Percentiles rank a stretch among this genome's conserved stretches.
phyloP scores from a whole-genome alignment of 1,140 invertebrate species.

The Euura saliciscinereae region DNA sequence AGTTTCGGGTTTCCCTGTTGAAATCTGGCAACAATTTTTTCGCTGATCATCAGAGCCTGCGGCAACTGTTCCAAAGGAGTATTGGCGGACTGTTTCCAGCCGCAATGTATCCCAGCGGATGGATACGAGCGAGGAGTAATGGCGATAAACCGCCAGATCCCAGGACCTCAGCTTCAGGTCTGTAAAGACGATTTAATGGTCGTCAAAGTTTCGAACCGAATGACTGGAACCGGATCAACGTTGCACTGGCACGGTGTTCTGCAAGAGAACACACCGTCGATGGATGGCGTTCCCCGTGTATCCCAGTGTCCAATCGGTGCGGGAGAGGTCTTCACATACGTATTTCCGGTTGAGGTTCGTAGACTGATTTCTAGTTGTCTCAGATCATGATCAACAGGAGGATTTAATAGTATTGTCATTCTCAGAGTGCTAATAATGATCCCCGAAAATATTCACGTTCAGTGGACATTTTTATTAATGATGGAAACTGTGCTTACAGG shows the following conservation, averaged over 20 bases:
- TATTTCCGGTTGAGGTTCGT: constrained; percentile 55
- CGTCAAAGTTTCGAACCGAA: constrained; percentile 64
- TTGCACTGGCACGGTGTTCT: constrained; percentile 64
- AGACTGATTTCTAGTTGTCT: neutral
- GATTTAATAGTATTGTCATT: no score
- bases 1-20: no score
- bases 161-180: constrained; percentile 65
- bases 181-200: constrained; percentile 47
- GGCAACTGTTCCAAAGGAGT: constrained; percentile 34
- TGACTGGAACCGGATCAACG: constrained; percentile 57
- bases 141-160: constrained; percentile 65
- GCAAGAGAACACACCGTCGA: constrained; percentile 57
- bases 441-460: no score
- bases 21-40: no score
- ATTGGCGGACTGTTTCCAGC: constrained; percentile 26
- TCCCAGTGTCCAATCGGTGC: constrained; percentile 71
- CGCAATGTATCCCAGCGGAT: neutral
- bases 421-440: no score
- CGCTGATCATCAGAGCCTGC: constrained; percentile 30
- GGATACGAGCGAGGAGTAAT: constrained; percentile 60
- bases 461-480: constrained; percentile 4
- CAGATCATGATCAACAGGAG: no score
- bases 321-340: constrained; percentile 63
- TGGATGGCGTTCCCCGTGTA: constrained; percentile 74
- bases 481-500: constrained; percentile 25